phyloP scores from a whole-genome alignment of 1,140 invertebrate genomes.

The Stenopsyche tienmushanensis region DNA sequence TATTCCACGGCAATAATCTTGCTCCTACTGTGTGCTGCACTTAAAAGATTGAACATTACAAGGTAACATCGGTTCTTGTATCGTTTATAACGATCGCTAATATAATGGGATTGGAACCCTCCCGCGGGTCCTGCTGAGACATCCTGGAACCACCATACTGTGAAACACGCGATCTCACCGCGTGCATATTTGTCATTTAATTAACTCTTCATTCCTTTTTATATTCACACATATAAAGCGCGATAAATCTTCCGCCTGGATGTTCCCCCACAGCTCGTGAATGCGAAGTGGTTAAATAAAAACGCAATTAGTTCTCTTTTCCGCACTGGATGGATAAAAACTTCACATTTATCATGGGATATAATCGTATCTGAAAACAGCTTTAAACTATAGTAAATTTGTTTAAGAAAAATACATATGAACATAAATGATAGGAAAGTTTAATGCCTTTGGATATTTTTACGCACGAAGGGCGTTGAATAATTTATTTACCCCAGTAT shows the following conservation, averaged over 20 bases:
- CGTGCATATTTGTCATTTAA: constrained; percentile 25
- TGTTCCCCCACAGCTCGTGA: neutral
- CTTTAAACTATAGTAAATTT: no score
- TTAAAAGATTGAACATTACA: neutral
- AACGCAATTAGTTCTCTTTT: neutral
- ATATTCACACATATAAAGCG: neutral
- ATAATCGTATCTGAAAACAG: no score
- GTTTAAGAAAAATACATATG: no score
- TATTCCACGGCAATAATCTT: neutral
- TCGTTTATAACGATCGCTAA: constrained; percentile 27
- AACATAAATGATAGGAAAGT: no score
- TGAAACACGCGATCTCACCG: constrained; percentile 12
- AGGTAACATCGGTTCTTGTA: neutral
- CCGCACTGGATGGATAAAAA: neutral
- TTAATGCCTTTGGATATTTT: no score
- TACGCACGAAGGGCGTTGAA: no score
- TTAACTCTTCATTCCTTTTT: constrained; percentile 15
- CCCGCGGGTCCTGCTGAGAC: constrained; percentile 2
- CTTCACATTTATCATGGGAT: no score
- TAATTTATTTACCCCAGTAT: no score
- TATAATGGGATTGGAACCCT: constrained; percentile 25
- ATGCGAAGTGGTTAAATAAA: neutral
- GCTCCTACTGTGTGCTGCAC: neutral
- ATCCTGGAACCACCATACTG: constrained; percentile 1
- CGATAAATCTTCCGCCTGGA: neutral